Base-by-base conservation (phyloP, 1,140 invertebrate species). In the Zaprionus capensis region DNA sequence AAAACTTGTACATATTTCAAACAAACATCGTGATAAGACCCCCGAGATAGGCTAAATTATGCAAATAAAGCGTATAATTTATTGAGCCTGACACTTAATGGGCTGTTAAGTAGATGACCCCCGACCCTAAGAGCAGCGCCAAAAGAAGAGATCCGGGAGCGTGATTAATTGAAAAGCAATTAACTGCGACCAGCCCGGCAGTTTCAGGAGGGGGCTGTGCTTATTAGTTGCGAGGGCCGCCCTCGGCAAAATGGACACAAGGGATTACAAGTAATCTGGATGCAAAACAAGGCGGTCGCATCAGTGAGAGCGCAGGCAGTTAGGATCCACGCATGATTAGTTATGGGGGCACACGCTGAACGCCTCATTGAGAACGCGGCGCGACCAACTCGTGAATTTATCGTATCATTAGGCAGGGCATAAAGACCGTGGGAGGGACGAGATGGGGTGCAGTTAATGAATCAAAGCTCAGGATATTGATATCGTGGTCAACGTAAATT, bases 321-420 rank as follows among this genome's bases (percentile, higher is more conserved):
- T 24, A 67, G 53, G 41, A 59, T 15, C 36, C 73, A 81, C 67
- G 78, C 85, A 73, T 80, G 85, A 90, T 90, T 88, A 84, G 84
- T 81, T 80, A 63, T 73, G 72, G 67, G 41, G 31, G n/a, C 57
- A 17, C 36, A 22, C 26, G 11, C n/a, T 71, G 55, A 64, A 81
- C 71, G 84, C 75, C 81, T 79, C 85, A 88, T 90, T 88, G 85
- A 57, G 65, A 53, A 49, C 51, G 53, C 44, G 51, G 70, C 53
- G 65, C 71, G 65, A 71, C 66, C 75, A 70, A 51, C 76, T 84
- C 76, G 81, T 72, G 84, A 77, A 90, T 85, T 90, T 80, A 90
- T 36, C 85, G 85, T 77, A 71, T 90, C 85, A 90, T 90, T 90
- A 90, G 65, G 85, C 81, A 84, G 53, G 31, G 61, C 63, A 81